Evolutionary conservation across 2,797 vertebrate genomes (phyloP), one percentile per base, ranked within the genome.

Genomic region (Remorina albescens): DNA sequence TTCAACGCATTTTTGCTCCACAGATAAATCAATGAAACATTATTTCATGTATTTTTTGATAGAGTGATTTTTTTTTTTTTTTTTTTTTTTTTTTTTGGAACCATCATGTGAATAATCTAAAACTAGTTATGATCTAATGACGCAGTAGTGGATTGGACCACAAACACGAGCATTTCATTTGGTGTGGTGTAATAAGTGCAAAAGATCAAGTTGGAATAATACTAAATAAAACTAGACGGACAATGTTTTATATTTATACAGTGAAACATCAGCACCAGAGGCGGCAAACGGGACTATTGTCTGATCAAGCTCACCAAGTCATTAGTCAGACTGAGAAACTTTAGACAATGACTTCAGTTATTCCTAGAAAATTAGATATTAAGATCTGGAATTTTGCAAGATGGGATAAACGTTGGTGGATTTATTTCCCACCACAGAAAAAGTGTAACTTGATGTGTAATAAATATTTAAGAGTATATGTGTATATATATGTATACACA

Each of bases 1-100:
- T 62, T n/a, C 3, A 58, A 18, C 18, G 19, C 13, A 15, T 56
- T 67, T 70, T 60, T 51, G 30, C 47, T n/a, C 18, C 30, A 53
- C 6, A 32, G 16, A 30, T 39, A 10, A 32, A 59, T 8, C 8
- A 4, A 16, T 7, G 9, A 37, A 1, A n/a, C n/a, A n/a, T n/a
- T n/a, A n/a, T n/a, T n/a, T n/a, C n/a, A n/a, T n/a, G n/a, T n/a
- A n/a, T n/a, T n/a, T n/a, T n/a, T n/a, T n/a, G n/a, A n/a, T n/a
- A n/a, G n/a, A n/a, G n/a, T n/a, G n/a, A n/a, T n/a, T n/a, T n/a
- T n/a, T n/a, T n/a, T n/a, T n/a, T n/a, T n/a, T n/a, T n/a, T n/a
- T n/a, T n/a, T n/a, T 37, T 58, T 12, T 28, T 2, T 18, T n/a
- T n/a, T n/a, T n/a, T n/a, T n/a, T n/a, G n/a, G n/a, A n/a, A n/a